Base-by-base conservation (phyloP, 2,888 invertebrate genomes). In the Tubulanus polymorphus region DNA sequence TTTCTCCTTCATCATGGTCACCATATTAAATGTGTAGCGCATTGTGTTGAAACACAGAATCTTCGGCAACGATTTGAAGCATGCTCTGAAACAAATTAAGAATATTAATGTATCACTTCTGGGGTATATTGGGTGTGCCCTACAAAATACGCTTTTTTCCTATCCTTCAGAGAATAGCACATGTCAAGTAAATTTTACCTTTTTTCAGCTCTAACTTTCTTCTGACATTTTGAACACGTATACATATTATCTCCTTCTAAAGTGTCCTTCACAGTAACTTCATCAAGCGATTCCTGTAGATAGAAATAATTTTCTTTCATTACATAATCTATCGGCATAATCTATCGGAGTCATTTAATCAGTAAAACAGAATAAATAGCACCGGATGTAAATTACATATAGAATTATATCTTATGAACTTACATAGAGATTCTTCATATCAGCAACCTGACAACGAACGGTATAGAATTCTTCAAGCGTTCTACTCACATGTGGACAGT, bases 241-340 rank as follows among this genome's bases (percentile, higher is more conserved):
- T 95, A 95, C 89, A 95, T 95, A 79, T 95, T 95, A 80, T 95
- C 95, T 47, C 95, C 95, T 79, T 95, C 95, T 1, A 95, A 81
- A 27, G 93, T 94, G 77, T 95, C 95, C 76, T 95, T 95, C 8
- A 94, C 93, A 0, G 94, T 94, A n/a, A 95, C 92, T 79, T 95
- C 94, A 80, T 94, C 93, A 28, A 95, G 82, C 28, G 93, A 93
- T 80, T 95, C 94, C 77, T 80, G 54, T 3, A 59, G 51, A 6
- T 37, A n/a, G 35, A 12, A 32, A 32, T 10, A n/a, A 32, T 32
- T 10, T 12, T n/a, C n/a, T n/a, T n/a, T 32, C 10, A 32, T 12
- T 12, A 32, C 35, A 32, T 32, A n/a, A 32, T 32, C 10, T 12
- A 32, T 32, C n/a, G 35, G 10, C 10, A n/a, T 45, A 0, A 25